phyloP scores from a whole-genome alignment of 2,113 vertebrate genomes.

The Sceloporus tristichus region DNA sequence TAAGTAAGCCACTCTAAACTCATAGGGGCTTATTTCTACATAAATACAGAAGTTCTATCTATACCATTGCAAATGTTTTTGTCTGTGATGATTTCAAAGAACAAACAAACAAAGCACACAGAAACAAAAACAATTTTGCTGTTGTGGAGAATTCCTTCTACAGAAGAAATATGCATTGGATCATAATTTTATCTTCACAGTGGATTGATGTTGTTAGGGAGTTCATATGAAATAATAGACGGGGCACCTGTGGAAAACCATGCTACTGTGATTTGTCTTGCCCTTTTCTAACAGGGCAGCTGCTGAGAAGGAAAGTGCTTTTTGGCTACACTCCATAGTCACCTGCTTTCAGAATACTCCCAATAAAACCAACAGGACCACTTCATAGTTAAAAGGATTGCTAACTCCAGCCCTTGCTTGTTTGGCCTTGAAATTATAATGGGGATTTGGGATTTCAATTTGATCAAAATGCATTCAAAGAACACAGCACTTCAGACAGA shows the following conservation, averaged over 20 bases:
- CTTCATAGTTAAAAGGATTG: constrained; percentile 6
- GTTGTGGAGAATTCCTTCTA: neutral
- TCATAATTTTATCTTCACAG: neutral
- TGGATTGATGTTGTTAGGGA: neutral
- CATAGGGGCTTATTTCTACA: no score
- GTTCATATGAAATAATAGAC: neutral
- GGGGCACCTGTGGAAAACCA: neutral
- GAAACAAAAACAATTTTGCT: neutral
- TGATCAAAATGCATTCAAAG: constrained; percentile 1
- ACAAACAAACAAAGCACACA: no score
- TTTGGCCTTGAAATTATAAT: neutral
- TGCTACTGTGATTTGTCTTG: neutral
- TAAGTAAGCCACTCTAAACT: no score
- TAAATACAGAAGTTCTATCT: no score
- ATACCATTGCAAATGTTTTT: no score
- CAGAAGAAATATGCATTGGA: neutral
- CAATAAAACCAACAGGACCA: constrained; percentile 1
- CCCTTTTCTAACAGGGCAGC: neutral
- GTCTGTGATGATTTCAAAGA: no score
- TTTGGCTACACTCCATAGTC: neutral
- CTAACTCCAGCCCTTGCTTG: constrained; percentile 14
- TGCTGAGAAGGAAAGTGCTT: neutral
- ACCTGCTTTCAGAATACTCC: neutral
- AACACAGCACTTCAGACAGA: neutral
- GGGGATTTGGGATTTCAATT: constrained; percentile 7